phyloP scores from a whole-genome alignment of 2,888 invertebrate species.

The Serrognathus titanus region DNA sequence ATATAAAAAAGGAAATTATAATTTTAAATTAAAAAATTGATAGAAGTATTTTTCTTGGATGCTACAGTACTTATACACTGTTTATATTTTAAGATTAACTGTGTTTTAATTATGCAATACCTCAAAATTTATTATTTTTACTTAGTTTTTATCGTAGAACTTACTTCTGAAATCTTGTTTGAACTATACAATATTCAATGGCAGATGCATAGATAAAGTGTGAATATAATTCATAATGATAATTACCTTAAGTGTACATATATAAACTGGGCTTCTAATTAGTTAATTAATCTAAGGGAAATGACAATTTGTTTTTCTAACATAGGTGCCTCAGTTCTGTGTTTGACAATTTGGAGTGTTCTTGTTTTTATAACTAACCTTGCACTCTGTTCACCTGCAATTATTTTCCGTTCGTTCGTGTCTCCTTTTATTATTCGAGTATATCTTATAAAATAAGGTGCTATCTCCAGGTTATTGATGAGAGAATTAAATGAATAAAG shows the following conservation, averaged over 20 bases:
- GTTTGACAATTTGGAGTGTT: conserved; percentile 1
- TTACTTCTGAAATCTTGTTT: too few relatives aligned
- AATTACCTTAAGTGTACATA: not conserved
- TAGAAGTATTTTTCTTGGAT: too few relatives aligned
- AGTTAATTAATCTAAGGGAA: not conserved
- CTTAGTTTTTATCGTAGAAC: too few relatives aligned
- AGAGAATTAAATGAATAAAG: conserved; percentile 6
- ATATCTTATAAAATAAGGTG: conserved; percentile 9
- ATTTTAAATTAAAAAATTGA: too few relatives aligned
- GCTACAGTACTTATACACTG: too few relatives aligned
- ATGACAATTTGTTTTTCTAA: not conserved
- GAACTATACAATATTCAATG: not conserved
- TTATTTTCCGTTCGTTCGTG: not conserved
- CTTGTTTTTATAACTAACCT: conserved; percentile 11
- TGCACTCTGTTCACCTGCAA: conserved; percentile 10
- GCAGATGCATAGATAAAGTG: not conserved
- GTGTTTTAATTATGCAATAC: too few relatives aligned
- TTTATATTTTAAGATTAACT: too few relatives aligned
- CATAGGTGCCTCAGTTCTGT: conserved; percentile 7
- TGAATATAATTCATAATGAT: conserved; percentile 3
- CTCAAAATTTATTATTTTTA: too few relatives aligned
- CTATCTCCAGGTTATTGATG: conserved; percentile 10
- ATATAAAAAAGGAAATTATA: too few relatives aligned
- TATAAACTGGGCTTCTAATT: not conserved
- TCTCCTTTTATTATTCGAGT: conserved; percentile 1